Evolutionary conservation across 2,888 invertebrate genomes (phyloP).

Genomic region (Byasa hedistus): DNA sequence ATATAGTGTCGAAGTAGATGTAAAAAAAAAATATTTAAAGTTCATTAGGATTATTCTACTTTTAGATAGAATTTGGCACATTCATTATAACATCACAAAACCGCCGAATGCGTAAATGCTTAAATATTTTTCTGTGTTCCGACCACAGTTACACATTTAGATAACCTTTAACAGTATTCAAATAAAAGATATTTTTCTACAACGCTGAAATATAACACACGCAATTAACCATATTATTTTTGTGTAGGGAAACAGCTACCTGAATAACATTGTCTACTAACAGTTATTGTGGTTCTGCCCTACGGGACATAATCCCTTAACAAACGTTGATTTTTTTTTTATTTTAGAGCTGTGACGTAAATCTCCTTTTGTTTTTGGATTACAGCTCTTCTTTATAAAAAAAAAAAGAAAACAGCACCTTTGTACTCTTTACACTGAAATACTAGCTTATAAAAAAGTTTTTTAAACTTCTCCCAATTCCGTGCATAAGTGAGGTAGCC

Average conservation of each 20-base stretch:
- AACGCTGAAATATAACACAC: slow-evolving; percentile 28
- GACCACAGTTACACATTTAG: neutral
- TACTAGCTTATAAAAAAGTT: slow-evolving; percentile 14
- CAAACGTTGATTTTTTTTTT: slow-evolving; percentile 58
- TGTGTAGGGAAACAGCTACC: slow-evolving; percentile 60
- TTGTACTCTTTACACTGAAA: slow-evolving; percentile 20
- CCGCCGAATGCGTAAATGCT: neutral
- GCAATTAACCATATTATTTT: slow-evolving; percentile 43
- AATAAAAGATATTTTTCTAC: slow-evolving; percentile 37
- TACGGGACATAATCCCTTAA: slow-evolving; percentile 64
- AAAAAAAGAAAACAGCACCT: slow-evolving; percentile 28
- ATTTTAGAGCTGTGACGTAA: slow-evolving; percentile 70
- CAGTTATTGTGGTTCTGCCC: slow-evolving; percentile 59
- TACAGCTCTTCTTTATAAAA: slow-evolving; percentile 40
- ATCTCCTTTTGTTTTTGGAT: slow-evolving; percentile 55
- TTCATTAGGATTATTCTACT: slow-evolving; percentile 8
- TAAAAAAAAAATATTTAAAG: neutral
- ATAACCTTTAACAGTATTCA: neutral
- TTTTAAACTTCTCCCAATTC: slow-evolving; percentile 6
- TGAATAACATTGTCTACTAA: slow-evolving; percentile 65
- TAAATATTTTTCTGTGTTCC: neutral
- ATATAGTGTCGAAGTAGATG: neutral
- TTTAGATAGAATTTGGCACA: slow-evolving; percentile 13
- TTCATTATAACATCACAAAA: slow-evolving; percentile 10
- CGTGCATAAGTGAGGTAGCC: slow-evolving; percentile 10